These are phyloP conservation scores for Drosophila conformis DNA, from an alignment of 2,888 invertebrate species.

Conservation along the genomic window DNA sequence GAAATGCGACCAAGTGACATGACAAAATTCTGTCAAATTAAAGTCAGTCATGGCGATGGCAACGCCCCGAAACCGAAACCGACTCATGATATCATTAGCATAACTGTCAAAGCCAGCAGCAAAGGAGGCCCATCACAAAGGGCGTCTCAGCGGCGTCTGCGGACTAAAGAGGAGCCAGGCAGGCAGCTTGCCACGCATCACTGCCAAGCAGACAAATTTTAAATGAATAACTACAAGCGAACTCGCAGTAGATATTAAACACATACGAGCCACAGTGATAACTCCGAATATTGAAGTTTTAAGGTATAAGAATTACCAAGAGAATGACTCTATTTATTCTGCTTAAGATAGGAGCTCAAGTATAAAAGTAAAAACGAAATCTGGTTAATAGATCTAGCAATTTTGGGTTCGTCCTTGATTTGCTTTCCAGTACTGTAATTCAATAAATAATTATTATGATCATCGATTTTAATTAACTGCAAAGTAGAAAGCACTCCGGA, in stretches of 20 bases:
- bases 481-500: neutral
- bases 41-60: constrained; percentile 65
- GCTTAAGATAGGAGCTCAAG: neutral
- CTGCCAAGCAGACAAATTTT: constrained; percentile 70
- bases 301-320: neutral
- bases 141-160: constrained; percentile 51
- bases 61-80: constrained; percentile 15
- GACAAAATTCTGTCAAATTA: constrained; percentile 82
- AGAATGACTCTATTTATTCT: neutral
- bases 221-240: constrained; percentile 34
- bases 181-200: constrained; percentile 53
- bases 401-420: neutral
- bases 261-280: neutral
- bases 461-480: neutral
- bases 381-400: fast-evolving
- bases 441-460: too few relatives aligned
- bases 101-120: constrained; percentile 62
- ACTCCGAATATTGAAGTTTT: neutral
- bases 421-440: neutral
- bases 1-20: constrained; percentile 72
- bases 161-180: constrained; percentile 9
- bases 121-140: constrained; percentile 15
- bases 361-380: neutral
- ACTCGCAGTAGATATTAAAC: constrained; percentile 54
- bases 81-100: constrained; percentile 69